A percentile compares a stretch with the other conserved stretches of the same genome.
phyloP scores from a whole-genome alignment of 2,888 invertebrate species.

The Steromphala cineraria region DNA sequence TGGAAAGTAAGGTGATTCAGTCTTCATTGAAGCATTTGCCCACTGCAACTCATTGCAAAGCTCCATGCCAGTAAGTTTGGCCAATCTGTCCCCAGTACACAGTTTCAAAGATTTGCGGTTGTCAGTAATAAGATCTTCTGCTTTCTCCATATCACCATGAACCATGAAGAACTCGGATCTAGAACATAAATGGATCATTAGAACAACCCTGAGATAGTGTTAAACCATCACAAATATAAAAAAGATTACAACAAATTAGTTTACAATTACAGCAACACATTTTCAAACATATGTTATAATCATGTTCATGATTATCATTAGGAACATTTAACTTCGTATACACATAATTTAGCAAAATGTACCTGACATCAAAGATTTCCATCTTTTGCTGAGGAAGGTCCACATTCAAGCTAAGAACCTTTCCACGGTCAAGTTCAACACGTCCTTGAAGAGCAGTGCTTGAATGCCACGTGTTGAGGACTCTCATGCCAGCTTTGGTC shows the following conservation, averaged over 20 bases:
- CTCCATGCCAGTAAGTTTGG: constrained; percentile 88
- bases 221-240: no score
- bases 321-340: neutral
- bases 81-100: constrained; percentile 77
- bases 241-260: no score
- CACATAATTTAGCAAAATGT: no score
- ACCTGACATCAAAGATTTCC: constrained; percentile 86
- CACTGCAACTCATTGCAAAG: constrained; percentile 87
- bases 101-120: constrained; percentile 78
- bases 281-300: neutral
- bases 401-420: constrained; percentile 83
- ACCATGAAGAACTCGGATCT: constrained; percentile 69
- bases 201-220: no score
- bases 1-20: no score
- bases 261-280: no score
- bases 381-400: constrained; percentile 89
- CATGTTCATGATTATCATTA: neutral
- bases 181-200: constrained; percentile 19
- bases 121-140: constrained; percentile 81
- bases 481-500: constrained; percentile 87
- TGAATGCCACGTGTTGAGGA: constrained; percentile 89
- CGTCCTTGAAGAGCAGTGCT: constrained; percentile 87
- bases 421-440: constrained; percentile 83
- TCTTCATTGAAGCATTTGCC: no score
- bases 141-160: constrained; percentile 78